Base-by-base conservation (phyloP, 2,797 vertebrate genomes). In the Danio tinwini region DNA sequence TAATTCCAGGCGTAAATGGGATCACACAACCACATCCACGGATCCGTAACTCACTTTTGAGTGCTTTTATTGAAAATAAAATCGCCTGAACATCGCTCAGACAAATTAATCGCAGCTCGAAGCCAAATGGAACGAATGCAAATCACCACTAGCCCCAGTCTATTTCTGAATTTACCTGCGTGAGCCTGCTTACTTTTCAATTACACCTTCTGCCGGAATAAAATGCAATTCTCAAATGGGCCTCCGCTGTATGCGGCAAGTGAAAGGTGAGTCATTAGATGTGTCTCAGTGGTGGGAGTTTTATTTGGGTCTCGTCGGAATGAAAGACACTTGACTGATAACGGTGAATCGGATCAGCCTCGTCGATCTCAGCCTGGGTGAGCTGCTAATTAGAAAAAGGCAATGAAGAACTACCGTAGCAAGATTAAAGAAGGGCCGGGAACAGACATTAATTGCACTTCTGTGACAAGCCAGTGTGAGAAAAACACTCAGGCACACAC, bases 321-420 rank as follows among this genome's bases (percentile, higher is more conserved):
- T 84, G 78, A 86, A 81, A 86, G 81, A 84, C 85, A 86, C 81
- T 83, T 81, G 62, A 85, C 71, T 81, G 78, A 74, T 86, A 83
- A 86, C 74, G 55, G 74, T 10, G 81, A 77, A 81, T 79, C 67
- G 19, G 83, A 84, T 83, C 85, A 81, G 82, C 56, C 73, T 74
- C 44, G 73, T 71, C 61, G 78, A 77, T 85, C 85, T 83, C 81
- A 86, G 86, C 89, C 80, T 78, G 78, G 71, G 52, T 50, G 70
- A 91, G 71, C 83, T 86, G 56, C 84, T 93, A 92, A 94, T 92
- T 92, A 91, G 84, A 87, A 37, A 68, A 86, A 89, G 82, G 82
- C 84, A 91, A 91, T 90, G 85, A 85, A 88, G 90, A 92, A 80
- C 82, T 83, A 85, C 80, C 82, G 56, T 5, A 61, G 63, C 45